These are phyloP conservation scores for Alcedo quadribrachys DNA, from an alignment of 2,797 vertebrate species.

Conservation along the genomic window DNA sequence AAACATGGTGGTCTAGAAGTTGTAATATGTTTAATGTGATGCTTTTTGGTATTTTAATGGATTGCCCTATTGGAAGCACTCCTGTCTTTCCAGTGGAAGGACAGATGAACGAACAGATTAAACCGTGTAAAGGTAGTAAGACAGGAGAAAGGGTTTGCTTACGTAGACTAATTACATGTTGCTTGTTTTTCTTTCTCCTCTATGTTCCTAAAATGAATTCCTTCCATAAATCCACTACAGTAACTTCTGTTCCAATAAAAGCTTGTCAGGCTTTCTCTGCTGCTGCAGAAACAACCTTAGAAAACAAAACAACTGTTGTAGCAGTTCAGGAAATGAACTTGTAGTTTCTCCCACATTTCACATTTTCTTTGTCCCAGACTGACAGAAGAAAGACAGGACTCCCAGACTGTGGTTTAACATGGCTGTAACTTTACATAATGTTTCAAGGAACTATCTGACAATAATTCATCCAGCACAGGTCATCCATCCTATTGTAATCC, in stretches of 20 bases:
- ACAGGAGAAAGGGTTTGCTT: slow-evolving; percentile 36
- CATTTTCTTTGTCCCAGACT: not conserved
- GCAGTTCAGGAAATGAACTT: slow-evolving; percentile 42
- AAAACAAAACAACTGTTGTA: slow-evolving; percentile 36
- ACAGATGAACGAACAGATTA: not conserved
- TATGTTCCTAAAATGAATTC: slow-evolving; percentile 67
- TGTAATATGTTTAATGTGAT: not conserved
- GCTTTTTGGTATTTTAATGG: not conserved
- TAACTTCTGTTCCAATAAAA: slow-evolving; percentile 75
- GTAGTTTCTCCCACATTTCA: slow-evolving; percentile 42
- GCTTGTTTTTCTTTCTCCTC: not conserved
- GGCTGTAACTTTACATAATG: slow-evolving; percentile 26
- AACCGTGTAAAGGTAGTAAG: not conserved
- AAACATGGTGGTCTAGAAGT: not conserved
- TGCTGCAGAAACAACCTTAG: slow-evolving; percentile 56
- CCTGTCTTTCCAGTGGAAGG: not conserved
- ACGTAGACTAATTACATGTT: slow-evolving; percentile 20
- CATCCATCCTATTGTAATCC: slow-evolving; percentile 8
- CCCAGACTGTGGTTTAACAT: not conserved
- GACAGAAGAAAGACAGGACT: not conserved
- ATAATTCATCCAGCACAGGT: slow-evolving; percentile 3
- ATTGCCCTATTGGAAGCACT: not conserved
- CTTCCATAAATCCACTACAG: slow-evolving; percentile 62
- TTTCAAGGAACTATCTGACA: slow-evolving; percentile 11
- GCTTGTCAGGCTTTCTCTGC: slow-evolving; percentile 68